Evolutionary conservation across 2,888 invertebrate genomes (phyloP).

Genomic region (Trachelus troglodyta): DNA sequence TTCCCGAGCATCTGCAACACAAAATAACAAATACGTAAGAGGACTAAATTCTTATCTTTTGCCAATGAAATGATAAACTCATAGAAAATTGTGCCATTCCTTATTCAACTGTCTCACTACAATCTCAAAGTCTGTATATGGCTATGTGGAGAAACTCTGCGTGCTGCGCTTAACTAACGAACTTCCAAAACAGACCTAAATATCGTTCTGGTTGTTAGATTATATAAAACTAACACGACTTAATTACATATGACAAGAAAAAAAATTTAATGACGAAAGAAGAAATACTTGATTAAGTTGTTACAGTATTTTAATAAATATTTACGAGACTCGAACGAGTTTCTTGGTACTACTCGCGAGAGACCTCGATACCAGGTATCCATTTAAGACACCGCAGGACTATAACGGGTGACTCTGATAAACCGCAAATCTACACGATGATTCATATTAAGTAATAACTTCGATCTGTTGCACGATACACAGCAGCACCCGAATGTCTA

Average conservation of each 20-base stretch:
- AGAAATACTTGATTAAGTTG: background rate
- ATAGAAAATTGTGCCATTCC: background rate
- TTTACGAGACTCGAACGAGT: no score
- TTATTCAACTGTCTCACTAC: background rate
- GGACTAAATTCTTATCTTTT: background rate
- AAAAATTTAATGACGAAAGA: background rate
- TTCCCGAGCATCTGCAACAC: constrained; percentile 34
- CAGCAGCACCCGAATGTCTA: background rate
- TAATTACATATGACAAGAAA: background rate
- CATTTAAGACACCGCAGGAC: background rate
- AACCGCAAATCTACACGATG: background rate
- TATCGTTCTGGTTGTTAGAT: background rate
- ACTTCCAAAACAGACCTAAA: constrained; percentile 30
- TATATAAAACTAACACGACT: background rate
- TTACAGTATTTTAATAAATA: background rate
- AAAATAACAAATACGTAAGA: background rate
- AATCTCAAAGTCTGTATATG: background rate
- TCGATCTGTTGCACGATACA: background rate
- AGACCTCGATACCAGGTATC: background rate
- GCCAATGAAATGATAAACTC: background rate
- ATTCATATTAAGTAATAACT: background rate
- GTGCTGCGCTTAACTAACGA: constrained; percentile 37
- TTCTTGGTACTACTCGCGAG: background rate
- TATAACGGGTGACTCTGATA: background rate
- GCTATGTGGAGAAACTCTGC: constrained; percentile 12